phyloP scores from a whole-genome alignment of 2,888 invertebrate species.

The Drosophila nigricruria region DNA sequence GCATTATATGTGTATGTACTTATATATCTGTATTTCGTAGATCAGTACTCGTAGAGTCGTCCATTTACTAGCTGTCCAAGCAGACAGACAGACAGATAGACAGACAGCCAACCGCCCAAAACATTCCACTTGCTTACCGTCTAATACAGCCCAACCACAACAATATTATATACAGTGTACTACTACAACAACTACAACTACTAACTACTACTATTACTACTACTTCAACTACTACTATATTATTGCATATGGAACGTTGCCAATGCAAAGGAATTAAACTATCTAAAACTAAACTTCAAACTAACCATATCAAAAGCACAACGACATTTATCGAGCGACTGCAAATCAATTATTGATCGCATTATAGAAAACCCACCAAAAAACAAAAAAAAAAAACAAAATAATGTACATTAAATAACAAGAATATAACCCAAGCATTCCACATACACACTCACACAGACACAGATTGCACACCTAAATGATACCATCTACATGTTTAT shows the following conservation, averaged over 20 bases:
- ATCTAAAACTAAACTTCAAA: slow-evolving; percentile 35
- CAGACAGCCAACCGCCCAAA: slow-evolving; percentile 11
- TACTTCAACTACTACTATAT: slow-evolving; percentile 3
- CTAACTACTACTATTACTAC: slow-evolving; percentile 7
- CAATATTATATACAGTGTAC: slow-evolving; percentile 15
- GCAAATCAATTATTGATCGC: slow-evolving; percentile 45
- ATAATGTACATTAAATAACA: slow-evolving; percentile 35
- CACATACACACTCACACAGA: slow-evolving; percentile 26
- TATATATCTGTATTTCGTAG: slow-evolving; percentile 25
- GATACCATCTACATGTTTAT: slow-evolving; percentile 47
- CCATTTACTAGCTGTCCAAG: slow-evolving; percentile 38
- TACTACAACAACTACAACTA: neutral
- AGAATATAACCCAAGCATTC: slow-evolving; percentile 50
- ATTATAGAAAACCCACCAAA: slow-evolving; percentile 54
- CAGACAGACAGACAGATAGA: neutral
- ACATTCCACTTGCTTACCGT: slow-evolving; percentile 44
- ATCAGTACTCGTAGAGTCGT: slow-evolving; percentile 46
- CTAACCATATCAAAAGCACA: slow-evolving; percentile 63
- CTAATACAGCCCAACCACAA: slow-evolving; percentile 17
- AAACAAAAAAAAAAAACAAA: slow-evolving; percentile 15
- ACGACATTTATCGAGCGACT: slow-evolving; percentile 38
- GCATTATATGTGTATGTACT: slow-evolving; percentile 22
- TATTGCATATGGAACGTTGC: slow-evolving; percentile 21
- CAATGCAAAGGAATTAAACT: slow-evolving; percentile 6
- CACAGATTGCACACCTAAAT: slow-evolving; percentile 28